A percentile compares a stretch with the other conserved stretches of the same genome.
Evolutionary conservation across 2,888 invertebrate species (phyloP).

Genomic region (Agrenia bidenticulata): DNA sequence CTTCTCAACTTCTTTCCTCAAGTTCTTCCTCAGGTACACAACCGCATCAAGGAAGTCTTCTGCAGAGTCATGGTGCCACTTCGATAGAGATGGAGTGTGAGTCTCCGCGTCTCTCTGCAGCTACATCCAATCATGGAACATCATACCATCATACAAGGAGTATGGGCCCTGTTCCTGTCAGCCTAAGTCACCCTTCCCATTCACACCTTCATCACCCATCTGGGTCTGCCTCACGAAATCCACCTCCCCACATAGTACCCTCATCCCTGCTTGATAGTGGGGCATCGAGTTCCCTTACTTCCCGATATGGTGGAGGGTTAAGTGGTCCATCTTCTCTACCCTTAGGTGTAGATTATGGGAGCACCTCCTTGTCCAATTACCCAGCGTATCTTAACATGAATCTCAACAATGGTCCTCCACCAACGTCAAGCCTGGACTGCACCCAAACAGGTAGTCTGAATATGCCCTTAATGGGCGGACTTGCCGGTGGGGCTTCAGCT

Average conservation of each 20-base stretch:
- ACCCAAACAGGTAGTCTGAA: constrained; percentile 57
- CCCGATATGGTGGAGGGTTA: constrained; percentile 43
- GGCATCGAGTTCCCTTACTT: constrained; percentile 45
- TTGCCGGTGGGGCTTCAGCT: constrained; percentile 43
- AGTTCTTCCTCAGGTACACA: constrained; percentile 20
- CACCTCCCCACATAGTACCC: constrained; percentile 47
- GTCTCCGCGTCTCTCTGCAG: constrained; percentile 59
- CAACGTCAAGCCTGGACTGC: constrained; percentile 55
- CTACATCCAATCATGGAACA: constrained; percentile 27
- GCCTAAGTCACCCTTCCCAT: constrained; percentile 49
- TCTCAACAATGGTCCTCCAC: constrained; percentile 53
- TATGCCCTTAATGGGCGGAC: constrained; percentile 55
- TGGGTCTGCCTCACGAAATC: constrained; percentile 35
- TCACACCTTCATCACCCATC: constrained; percentile 47
- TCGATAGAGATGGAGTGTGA: constrained; percentile 75
- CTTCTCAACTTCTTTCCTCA: constrained; percentile 31
- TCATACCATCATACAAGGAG: constrained; percentile 49
- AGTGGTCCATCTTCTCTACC: constrained; percentile 55
- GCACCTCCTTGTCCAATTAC: constrained; percentile 58
- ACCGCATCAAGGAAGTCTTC: constrained; percentile 15
- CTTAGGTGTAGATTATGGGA: constrained; percentile 57
- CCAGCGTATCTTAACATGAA: constrained; percentile 55
- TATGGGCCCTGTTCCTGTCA: constrained; percentile 42
- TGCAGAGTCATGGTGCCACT: constrained; percentile 42
- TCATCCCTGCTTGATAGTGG: constrained; percentile 46